Evolutionary conservation across 2,797 vertebrate genomes (phyloP).

Genomic region (Hipposideros larvatus): DNA sequence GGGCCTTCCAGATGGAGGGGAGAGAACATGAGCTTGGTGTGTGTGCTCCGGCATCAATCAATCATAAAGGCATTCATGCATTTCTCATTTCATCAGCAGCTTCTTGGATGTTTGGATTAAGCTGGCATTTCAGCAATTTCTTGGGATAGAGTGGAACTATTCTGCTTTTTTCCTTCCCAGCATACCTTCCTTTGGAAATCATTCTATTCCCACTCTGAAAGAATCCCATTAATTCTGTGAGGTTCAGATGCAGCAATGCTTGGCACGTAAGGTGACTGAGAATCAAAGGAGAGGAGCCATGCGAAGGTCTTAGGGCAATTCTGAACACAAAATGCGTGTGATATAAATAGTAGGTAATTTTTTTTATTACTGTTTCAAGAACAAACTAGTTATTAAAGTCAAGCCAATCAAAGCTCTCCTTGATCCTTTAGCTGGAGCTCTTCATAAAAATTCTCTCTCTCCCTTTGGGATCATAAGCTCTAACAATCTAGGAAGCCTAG

Average conservation of each 20-base stretch:
- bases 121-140: neutral
- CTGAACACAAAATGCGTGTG: neutral
- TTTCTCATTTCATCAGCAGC: neutral
- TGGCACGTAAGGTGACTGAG: neutral
- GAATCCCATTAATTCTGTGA: neutral
- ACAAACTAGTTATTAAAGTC: neutral
- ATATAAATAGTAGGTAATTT: neutral
- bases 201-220: neutral
- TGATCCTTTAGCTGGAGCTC: neutral
- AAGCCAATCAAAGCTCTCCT: neutral
- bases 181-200: neutral
- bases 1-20: neutral
- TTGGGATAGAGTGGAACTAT: neutral
- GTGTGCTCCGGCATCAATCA: neutral
- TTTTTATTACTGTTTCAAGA: neutral
- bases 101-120: neutral
- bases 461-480: neutral
- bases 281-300: neutral
- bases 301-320: neutral
- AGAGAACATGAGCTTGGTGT: neutral
- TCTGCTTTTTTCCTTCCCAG: neutral
- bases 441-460: neutral
- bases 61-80: neutral
- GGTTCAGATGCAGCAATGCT: neutral
- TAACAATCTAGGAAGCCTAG: neutral